phyloP scores from a whole-genome alignment of 2,888 invertebrate genomes.

The Chalcosyrphus nemorum region DNA sequence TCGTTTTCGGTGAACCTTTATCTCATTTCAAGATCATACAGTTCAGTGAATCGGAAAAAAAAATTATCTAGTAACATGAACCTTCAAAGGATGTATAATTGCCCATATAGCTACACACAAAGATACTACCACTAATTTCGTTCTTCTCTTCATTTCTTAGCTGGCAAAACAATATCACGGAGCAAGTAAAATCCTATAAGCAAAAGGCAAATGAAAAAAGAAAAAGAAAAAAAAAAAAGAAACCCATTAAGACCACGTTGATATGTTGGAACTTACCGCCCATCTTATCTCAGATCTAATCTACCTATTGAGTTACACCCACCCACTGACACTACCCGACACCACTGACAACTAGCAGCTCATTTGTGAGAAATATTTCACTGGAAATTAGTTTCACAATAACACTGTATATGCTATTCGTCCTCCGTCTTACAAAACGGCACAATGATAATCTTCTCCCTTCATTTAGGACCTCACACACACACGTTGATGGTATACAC shows the following conservation, averaged over 20 bases:
- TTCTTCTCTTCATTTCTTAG: constrained; percentile 23
- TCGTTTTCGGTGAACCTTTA: constrained; percentile 37
- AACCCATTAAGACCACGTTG: constrained; percentile 36
- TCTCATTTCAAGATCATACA: constrained; percentile 39
- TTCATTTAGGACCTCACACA: constrained; percentile 34
- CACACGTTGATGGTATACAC: constrained; percentile 7
- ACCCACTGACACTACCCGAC: background rate
- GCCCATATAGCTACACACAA: background rate
- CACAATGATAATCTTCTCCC: constrained; percentile 54
- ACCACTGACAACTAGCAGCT: constrained; percentile 59
- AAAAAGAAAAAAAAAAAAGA: constrained; percentile 18
- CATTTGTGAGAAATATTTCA: constrained; percentile 62
- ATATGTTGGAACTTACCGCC: constrained; percentile 15
- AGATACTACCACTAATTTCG: constrained; percentile 44
- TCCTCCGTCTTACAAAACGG: constrained; percentile 34
- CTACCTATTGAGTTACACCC: constrained; percentile 31
- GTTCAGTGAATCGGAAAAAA: constrained; percentile 56
- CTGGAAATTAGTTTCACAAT: constrained; percentile 57
- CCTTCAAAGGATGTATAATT: constrained; percentile 47
- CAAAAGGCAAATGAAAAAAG: background rate
- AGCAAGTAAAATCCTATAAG: constrained; percentile 12
- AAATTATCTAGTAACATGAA: constrained; percentile 53
- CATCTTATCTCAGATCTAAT: constrained; percentile 49
- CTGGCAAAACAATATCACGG: constrained; percentile 23
- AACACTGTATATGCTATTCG: background rate